phyloP scores from a whole-genome alignment of 2,113 vertebrate species.

The Thalassoma bifasciatum region DNA sequence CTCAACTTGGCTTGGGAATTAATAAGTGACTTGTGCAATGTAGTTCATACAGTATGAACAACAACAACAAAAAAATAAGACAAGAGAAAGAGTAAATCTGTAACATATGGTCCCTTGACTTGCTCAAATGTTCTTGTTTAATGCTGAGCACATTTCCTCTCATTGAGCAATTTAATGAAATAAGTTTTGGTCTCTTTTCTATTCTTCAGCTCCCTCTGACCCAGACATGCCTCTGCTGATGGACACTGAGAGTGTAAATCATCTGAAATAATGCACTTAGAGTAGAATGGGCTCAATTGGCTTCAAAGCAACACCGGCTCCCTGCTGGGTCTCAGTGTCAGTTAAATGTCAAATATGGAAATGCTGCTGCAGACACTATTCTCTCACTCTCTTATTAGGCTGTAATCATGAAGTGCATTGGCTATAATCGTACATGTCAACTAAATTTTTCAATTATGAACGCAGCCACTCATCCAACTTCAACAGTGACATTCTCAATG shows the following conservation, averaged over 20 bases:
- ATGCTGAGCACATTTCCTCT: too few species aligned
- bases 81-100: too few species aligned
- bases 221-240: not conserved
- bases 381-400: conserved; percentile 44
- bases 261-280: not conserved
- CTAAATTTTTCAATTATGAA: conserved; percentile 25
- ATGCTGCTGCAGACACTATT: conserved; percentile 13
- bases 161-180: too few species aligned
- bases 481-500: conserved; percentile 23
- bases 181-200: too few species aligned
- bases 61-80: too few species aligned
- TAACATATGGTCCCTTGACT: too few species aligned
- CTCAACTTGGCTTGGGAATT: too few species aligned
- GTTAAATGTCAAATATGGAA: conserved; percentile 12
- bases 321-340: conserved; percentile 13
- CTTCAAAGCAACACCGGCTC: conserved; percentile 1
- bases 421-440: conserved; percentile 58
- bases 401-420: conserved; percentile 45
- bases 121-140: too few species aligned
- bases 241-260: not conserved
- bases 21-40: too few species aligned
- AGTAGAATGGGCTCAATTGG: not conserved
- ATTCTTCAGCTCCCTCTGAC: not conserved
- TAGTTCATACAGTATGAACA: too few species aligned
- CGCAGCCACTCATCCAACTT: not conserved